A percentile compares a stretch with the other conserved stretches of the same genome.
Conservation (phyloP, 2,113 vertebrate genomes). For the Alethe castanea region DNA sequence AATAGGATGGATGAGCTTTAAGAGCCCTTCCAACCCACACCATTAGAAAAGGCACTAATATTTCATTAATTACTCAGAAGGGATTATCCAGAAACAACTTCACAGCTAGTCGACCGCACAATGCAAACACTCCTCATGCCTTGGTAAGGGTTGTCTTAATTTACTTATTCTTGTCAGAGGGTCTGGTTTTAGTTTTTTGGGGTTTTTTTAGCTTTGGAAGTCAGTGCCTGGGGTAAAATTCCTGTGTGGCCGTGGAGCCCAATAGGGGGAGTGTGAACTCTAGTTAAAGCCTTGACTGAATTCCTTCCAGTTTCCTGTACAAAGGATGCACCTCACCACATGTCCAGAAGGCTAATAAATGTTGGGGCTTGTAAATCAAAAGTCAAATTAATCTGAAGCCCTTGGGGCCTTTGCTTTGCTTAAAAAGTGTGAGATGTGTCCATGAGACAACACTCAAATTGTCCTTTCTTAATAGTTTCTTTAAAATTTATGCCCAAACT, state of each 20-base stretch:
- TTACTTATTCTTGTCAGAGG: not conserved
- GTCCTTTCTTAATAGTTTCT: not conserved
- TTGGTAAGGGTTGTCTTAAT: not conserved
- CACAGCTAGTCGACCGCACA: rapidly evolving
- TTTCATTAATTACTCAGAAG: not conserved
- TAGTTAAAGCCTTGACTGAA: not conserved
- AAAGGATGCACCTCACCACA: not conserved
- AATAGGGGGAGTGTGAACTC: constrained; percentile 15
- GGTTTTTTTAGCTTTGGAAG: not conserved
- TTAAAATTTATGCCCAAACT: not conserved
- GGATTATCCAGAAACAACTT: not conserved
- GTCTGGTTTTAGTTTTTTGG: not conserved
- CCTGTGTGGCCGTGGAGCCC: not conserved
- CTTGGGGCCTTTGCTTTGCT: not conserved
- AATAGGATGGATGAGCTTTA: not conserved
- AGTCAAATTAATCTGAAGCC: not conserved
- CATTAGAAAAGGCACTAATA: not conserved
- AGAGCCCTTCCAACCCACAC: not conserved
- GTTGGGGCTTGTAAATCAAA: not conserved
- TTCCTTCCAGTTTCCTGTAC: not conserved
- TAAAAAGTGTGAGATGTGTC: not conserved
- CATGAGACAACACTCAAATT: not conserved
- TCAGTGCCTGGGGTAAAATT: not conserved
- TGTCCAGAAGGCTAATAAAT: not conserved
- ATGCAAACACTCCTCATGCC: rapidly evolving